A percentile compares a stretch with the other conserved stretches of the same genome.
phyloP scores from a whole-genome alignment of 2,797 vertebrate genomes.

The Semaprochilodus insignis region DNA sequence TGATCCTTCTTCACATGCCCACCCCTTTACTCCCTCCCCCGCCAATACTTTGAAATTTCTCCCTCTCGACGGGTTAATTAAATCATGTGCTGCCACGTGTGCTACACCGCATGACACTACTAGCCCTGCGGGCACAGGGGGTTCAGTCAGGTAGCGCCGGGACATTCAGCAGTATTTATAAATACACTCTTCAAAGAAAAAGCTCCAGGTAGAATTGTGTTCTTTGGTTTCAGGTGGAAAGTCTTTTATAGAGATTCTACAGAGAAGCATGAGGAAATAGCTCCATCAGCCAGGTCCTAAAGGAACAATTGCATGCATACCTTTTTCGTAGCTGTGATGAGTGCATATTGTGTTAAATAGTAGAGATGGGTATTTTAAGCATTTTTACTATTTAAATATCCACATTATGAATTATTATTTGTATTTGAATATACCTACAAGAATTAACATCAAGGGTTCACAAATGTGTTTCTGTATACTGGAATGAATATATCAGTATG shows the following conservation, averaged over 20 bases:
- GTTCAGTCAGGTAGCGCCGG: background rate
- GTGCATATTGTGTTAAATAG: background rate
- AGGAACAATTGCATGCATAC: background rate
- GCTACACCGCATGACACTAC: background rate
- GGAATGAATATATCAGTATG: too few relatives aligned
- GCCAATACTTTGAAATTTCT: background rate
- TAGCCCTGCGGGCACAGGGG: background rate
- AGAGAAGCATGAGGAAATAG: background rate
- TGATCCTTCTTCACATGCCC: background rate
- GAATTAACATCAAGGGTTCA: too few relatives aligned
- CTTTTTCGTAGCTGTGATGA: background rate
- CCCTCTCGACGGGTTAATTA: conserved; percentile 16
- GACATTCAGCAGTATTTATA: conserved; percentile 7
- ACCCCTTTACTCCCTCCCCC: too few relatives aligned
- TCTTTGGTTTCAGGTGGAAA: background rate
- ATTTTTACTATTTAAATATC: background rate
- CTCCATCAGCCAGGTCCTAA: background rate
- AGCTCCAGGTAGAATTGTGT: background rate
- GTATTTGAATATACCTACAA: too few relatives aligned
- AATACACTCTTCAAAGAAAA: conserved; percentile 6
- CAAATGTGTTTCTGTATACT: too few relatives aligned
- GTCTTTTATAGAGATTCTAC: background rate
- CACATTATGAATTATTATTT: too few relatives aligned
- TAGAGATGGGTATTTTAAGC: background rate
- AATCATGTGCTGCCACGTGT: conserved; percentile 4